Evolutionary conservation across 1,140 invertebrate genomes (phyloP).

Genomic region (Drosophila teissieri): DNA sequence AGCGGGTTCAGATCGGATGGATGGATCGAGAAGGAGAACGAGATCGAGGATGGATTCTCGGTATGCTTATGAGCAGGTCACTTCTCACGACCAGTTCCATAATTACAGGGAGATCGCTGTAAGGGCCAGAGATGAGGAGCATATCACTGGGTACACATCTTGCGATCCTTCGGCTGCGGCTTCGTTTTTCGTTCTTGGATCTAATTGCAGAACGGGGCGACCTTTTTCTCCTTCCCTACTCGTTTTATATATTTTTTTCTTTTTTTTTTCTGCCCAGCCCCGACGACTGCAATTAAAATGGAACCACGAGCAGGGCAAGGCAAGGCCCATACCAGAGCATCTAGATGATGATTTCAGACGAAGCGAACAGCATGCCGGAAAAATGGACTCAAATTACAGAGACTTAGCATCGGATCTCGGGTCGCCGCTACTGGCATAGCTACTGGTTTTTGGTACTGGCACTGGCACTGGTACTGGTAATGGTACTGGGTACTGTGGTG

Average conservation of each 20-base stretch:
- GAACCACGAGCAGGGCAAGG: slow-evolving; percentile 60
- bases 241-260: slow-evolving; percentile 17
- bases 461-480: slow-evolving; percentile 26
- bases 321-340: slow-evolving; percentile 40
- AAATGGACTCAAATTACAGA: slow-evolving; percentile 79
- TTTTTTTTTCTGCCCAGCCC: slow-evolving; percentile 25
- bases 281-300: slow-evolving; percentile 78
- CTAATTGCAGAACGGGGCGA: slow-evolving; percentile 70
- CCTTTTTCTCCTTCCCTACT: slow-evolving; percentile 47
- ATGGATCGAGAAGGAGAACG: slow-evolving; percentile 26
- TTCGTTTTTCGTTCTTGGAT: slow-evolving; percentile 75
- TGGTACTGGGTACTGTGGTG: not conserved
- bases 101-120: slow-evolving; percentile 56
- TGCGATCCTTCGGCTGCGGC: slow-evolving; percentile 70
- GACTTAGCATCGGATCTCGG: slow-evolving; percentile 29
- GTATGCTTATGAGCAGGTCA: slow-evolving; percentile 43
- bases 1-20: not conserved
- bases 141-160: slow-evolving; percentile 63
- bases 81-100: slow-evolving; percentile 56
- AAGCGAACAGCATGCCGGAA: slow-evolving; percentile 77
- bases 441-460: slow-evolving; percentile 41
- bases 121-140: slow-evolving; percentile 35
- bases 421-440: slow-evolving; percentile 25
- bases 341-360: slow-evolving; percentile 42
- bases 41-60: slow-evolving; percentile 28